These are phyloP conservation scores for Mylabris sibirica DNA, from an alignment of 2,888 invertebrate species.

Conservation along the genomic window DNA sequence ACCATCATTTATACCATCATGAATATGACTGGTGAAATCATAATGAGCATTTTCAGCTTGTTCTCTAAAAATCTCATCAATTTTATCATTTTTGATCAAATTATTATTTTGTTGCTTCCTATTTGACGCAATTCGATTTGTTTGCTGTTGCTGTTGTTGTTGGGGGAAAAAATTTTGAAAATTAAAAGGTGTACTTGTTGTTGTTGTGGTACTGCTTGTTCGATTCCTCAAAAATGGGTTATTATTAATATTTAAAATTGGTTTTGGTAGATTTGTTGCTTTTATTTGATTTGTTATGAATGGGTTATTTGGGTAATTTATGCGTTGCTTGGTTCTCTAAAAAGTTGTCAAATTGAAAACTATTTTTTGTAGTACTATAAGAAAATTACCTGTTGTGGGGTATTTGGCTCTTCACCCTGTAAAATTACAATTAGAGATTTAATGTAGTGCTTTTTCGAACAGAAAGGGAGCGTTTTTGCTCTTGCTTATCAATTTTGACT, in stretches of 20 bases:
- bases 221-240: background rate
- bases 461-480: too few relatives aligned
- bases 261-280: background rate
- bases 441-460: too few relatives aligned
- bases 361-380: background rate
- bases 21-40: conserved; percentile 57
- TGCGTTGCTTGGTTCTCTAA: background rate
- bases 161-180: background rate
- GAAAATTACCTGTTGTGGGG: background rate
- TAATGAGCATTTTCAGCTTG: conserved; percentile 57
- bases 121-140: background rate
- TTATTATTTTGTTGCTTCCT: background rate
- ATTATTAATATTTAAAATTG: background rate
- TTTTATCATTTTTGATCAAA: conserved; percentile 12
- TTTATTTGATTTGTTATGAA: background rate
- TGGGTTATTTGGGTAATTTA: background rate
- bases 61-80: conserved; percentile 28
- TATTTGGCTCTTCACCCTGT: background rate
- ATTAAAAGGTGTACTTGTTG: background rate
- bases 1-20: conserved; percentile 59
- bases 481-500: too few relatives aligned
- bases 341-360: background rate
- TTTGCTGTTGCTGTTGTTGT: conserved; percentile 1
- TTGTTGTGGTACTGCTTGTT: background rate
- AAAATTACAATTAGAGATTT: background rate